Conservation (phyloP, 2,113 vertebrate genomes). For the Tenebrosternarchus preto region DNA sequence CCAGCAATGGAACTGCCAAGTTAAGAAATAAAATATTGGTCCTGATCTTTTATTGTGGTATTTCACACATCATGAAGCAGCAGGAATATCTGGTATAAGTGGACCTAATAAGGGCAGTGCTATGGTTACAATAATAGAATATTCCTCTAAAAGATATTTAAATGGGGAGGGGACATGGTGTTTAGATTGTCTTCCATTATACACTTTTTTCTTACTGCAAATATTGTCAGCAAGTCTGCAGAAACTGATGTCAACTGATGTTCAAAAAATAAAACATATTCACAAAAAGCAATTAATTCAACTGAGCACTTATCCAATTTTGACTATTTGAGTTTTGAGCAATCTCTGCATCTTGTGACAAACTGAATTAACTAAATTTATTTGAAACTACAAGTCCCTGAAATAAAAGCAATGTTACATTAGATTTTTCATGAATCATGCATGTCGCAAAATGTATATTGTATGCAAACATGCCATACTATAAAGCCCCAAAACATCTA, state of each 20-base stretch:
- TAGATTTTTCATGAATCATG: background rate
- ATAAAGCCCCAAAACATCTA: background rate
- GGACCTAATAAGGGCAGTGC: background rate
- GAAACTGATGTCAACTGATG: conserved; percentile 3
- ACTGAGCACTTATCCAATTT: background rate
- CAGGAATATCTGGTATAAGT: conserved; percentile 5
- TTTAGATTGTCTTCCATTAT: background rate
- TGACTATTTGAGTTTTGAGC: too few species aligned
- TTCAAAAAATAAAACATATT: too few species aligned
- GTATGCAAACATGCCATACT: background rate
- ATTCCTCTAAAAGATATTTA: background rate
- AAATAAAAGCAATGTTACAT: background rate
- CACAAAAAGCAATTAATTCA: background rate
- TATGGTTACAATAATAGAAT: background rate
- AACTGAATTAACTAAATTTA: too few species aligned
- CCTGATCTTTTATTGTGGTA: background rate
- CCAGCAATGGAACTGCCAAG: background rate
- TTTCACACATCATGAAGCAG: background rate
- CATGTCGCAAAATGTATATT: background rate
- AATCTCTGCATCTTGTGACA: too few species aligned
- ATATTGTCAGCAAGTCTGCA: conserved; percentile 17
- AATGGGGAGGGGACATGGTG: background rate
- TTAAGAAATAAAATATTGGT: background rate
- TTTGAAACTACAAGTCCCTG: too few species aligned
- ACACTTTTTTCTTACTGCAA: conserved; percentile 5